Evolutionary conservation across 2,888 invertebrate genomes (phyloP), one percentile per base, ranked within the genome.

Genomic region (Bellardia bayeri): DNA sequence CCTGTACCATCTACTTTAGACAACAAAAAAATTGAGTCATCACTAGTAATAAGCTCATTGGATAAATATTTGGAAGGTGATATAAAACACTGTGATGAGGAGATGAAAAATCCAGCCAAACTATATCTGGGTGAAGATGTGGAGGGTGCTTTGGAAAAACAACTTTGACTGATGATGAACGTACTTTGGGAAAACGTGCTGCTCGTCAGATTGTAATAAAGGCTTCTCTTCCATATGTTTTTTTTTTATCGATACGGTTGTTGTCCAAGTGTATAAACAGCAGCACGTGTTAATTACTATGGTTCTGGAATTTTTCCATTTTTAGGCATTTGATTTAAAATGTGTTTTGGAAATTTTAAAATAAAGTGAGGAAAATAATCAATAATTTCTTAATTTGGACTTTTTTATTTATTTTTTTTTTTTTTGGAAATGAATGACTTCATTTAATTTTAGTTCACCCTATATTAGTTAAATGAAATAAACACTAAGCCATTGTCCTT

Each of bases 161-260:
- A 66, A 23, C 5, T 3, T 56, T 64, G 30, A 76, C 63, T 6
- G 23, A 51, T 23, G 56, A 68, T n/a, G 78, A 78, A 56, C 6
- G 5, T 14, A 16, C 37, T 11, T 23, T 13, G 37, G 14, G 8
- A 33, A 63, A 66, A 42, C 78, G 42, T 45, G 23, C n/a, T 4
- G 6, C 66, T 14, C 66, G 66, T 30, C 78, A 78, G 64, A 6
- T 66, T 54, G 7, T 58, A 69, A 16, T 58, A 16, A 45, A 58
- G 14, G 33, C 79, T 8, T 33, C 45, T 2, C n/a, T 78, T 56
- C 30, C 45, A 0, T 68, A 78, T 56, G 3, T 14, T 16, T 76
- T n/a, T 14, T 16, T 76, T n/a, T 11, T 58, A 42, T 45, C 42
- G 45, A 9, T 42, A 30, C 11, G 11, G 13, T 56, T 51, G 56